These are phyloP conservation scores for Taeniopygia guttata DNA, from an alignment of 2,797 vertebrate species.

Conservation along the genomic window DNA sequence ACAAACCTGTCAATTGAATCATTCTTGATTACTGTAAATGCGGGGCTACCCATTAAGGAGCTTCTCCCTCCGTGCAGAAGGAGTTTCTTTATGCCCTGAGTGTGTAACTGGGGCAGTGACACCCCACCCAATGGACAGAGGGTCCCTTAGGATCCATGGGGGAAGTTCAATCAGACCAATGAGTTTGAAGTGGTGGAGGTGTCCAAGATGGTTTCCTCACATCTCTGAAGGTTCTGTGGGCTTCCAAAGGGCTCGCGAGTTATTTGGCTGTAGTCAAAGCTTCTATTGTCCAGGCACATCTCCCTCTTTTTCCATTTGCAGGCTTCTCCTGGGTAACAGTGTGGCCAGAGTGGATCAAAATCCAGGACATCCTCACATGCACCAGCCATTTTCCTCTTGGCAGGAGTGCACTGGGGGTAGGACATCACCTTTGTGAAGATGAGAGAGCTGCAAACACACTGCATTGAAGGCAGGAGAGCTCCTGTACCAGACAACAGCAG, in stretches of 20 bases:
- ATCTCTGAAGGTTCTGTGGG: not conserved
- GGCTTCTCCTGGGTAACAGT: not conserved
- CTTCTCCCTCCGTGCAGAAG: not conserved
- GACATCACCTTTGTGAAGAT: not conserved
- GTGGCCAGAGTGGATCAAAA: not conserved
- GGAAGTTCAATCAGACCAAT: not conserved
- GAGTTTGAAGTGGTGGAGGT: not conserved
- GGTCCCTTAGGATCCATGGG: not conserved
- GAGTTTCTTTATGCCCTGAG: not conserved
- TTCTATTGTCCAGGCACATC: not conserved
- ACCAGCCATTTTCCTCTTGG: not conserved
- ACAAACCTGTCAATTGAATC: constrained; percentile 77
- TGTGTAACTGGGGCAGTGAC: not conserved
- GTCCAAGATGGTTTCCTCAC: not conserved
- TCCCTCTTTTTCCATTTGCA: not conserved
- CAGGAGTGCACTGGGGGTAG: not conserved
- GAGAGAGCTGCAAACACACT: not conserved
- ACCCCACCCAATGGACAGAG: not conserved
- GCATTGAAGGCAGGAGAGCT: not conserved
- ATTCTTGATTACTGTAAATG: constrained; percentile 70
- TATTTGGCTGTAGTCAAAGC: not conserved
- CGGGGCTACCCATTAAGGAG: constrained; percentile 11
- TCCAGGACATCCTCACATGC: not conserved
- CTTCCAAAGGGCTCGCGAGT: not conserved
- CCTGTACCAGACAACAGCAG: not conserved